A percentile compares a stretch with the other conserved stretches of the same genome.
phyloP scores from a whole-genome alignment of 2,797 vertebrate genomes.

The Phalanger gymnotis region DNA sequence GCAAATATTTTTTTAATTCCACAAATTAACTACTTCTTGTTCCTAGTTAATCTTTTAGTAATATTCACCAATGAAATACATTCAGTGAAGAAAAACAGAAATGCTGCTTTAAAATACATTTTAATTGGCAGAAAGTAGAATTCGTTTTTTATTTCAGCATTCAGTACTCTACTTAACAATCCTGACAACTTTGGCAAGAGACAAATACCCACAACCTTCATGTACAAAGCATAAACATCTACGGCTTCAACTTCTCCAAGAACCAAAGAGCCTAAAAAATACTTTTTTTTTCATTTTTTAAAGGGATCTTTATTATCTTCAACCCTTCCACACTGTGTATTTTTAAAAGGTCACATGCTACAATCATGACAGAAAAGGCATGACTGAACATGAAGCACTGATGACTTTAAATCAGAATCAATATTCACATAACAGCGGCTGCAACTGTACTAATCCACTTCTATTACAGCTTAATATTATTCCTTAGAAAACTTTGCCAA shows the following conservation, averaged over 20 bases:
- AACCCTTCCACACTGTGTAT: background rate
- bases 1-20: conserved; percentile 8
- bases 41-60: conserved; percentile 8
- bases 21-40: conserved; percentile 9
- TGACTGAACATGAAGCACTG: background rate
- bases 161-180: background rate
- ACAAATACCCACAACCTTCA: background rate
- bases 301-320: background rate
- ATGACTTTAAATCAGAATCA: conserved; percentile 10
- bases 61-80: background rate
- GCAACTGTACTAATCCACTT: conserved; percentile 9
- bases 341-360: conserved; percentile 23
- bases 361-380: background rate
- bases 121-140: conserved; percentile 7
- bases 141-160: background rate
- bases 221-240: background rate
- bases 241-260: conserved; percentile 13
- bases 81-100: conserved; percentile 19
- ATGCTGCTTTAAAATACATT: background rate
- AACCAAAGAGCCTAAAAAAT: conserved; percentile 20
- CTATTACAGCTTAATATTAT: background rate
- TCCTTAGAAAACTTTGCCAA: background rate
- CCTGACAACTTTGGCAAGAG: background rate
- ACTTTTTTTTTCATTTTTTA: background rate
- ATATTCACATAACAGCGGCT: background rate